Evolutionary conservation across 2,888 invertebrate genomes (phyloP), one percentile per base, ranked within the genome.

Genomic region (Pyrochroa serraticornis): DNA sequence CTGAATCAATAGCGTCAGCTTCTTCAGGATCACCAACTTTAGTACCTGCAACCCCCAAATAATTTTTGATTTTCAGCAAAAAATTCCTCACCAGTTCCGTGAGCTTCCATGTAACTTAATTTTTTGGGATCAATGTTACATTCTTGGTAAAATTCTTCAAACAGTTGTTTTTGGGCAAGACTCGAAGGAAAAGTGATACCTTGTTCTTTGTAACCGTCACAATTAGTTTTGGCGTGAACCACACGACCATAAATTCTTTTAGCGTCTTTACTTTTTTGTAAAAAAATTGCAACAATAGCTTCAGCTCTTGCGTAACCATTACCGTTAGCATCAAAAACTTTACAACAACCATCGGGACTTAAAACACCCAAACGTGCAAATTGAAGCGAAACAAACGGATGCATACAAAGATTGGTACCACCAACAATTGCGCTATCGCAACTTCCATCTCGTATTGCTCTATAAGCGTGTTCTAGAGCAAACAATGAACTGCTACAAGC

Each of bases 401-500:
- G 93, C 1, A 96, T 82, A 67, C 92, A 90, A 22, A 97, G 79
- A 76, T 93, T 93, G 12, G 89, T 84, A 0, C 95, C 96, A 3
- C 91, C 95, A 3, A 97, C 93, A 49, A 97, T 86, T 0, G 96
- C 97, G 0, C 89, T 84, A 59, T 97, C 95, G 71, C 95, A 94
- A 61, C 88, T 86, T 0, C 93, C 95, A 64, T 86, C 85, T 33
- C 90, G 82, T 42, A 95, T 86, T 0, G 91, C 85, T 45, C 84
- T 83, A 75, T 89, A 91, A 7, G 91, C 93, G 62, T 90, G 88
- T 70, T 96, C 93, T 51, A 97, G 65, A 0, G 95, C 96, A 68
- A 91, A 87, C 65, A 95, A 83, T 6, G 95, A 92, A 52, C 96
- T 96, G 9, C 94, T 95, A 77, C 97, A 97, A 0, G 97, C 97